Evolutionary conservation across 2,888 invertebrate species (phyloP).

Genomic region (Acanthacorydalis orientalis): DNA sequence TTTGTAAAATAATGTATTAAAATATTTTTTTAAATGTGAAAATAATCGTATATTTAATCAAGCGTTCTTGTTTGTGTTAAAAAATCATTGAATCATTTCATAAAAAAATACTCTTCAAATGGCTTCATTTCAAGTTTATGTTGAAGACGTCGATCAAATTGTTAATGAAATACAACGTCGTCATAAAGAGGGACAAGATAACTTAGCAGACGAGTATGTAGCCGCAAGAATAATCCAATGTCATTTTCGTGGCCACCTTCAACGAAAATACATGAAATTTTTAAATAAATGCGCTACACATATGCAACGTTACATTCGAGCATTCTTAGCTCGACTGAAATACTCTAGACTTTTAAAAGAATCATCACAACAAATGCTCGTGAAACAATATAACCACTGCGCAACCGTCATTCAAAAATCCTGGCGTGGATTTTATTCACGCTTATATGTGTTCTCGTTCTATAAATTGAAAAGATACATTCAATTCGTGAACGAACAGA

Average conservation of each 20-base stretch:
- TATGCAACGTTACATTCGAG: conserved; percentile 1
- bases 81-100: too few relatives aligned
- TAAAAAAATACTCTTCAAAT: not conserved
- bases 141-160: conserved; percentile 3
- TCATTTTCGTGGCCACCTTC: not conserved
- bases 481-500: not conserved
- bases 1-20: too few relatives aligned
- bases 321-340: not conserved
- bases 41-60: too few relatives aligned
- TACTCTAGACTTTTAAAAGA: not conserved
- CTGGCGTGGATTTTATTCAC: conserved; percentile 4
- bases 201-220: not conserved
- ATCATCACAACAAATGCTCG: not conserved
- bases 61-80: too few relatives aligned
- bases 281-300: not conserved
- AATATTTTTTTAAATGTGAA: too few relatives aligned
- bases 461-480: not conserved
- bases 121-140: conserved; percentile 4
- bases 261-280: conserved; percentile 1
- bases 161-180: not conserved
- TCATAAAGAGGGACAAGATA: not conserved
- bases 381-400: not conserved
- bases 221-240: not conserved
- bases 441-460: not conserved
- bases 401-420: conserved; percentile 1